Percentiles rank a stretch among this genome's conserved stretches.
phyloP scores from a whole-genome alignment of 2,113 vertebrate genomes.

The Erythrocebus patas region DNA sequence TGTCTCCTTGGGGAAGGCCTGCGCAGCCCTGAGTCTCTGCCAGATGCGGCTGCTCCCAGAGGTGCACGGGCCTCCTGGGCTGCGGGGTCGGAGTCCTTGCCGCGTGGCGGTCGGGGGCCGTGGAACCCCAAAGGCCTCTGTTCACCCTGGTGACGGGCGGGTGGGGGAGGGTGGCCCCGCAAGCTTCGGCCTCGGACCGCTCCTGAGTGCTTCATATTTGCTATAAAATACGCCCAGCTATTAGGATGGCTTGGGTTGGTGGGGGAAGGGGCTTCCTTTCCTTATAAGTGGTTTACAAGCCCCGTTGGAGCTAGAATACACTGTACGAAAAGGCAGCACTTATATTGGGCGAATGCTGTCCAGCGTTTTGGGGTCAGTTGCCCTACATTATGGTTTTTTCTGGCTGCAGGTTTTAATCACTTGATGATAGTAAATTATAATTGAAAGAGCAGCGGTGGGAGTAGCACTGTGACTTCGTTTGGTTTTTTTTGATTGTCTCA shows the following conservation, averaged over 20 bases:
- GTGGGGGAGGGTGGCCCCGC: neutral
- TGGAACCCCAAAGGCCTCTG: neutral
- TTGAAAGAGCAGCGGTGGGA: neutral
- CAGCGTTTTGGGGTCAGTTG: neutral
- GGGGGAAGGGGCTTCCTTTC: slow-evolving; percentile 1
- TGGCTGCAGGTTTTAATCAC: neutral
- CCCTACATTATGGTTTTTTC: neutral
- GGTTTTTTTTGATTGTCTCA: neutral
- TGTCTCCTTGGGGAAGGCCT: neutral
- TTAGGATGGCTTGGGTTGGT: neutral
- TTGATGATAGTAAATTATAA: neutral
- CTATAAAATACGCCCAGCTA: neutral
- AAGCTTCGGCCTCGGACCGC: too few relatives aligned
- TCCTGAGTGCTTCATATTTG: neutral
- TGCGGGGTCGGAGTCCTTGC: neutral
- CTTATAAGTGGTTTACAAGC: neutral
- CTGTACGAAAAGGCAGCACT: neutral
- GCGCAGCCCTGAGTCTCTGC: neutral
- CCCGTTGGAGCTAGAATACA: neutral
- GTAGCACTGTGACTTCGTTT: neutral
- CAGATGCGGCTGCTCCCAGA: neutral
- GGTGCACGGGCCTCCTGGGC: neutral
- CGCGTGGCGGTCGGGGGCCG: neutral
- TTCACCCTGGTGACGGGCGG: neutral
- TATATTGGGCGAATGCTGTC: neutral